A percentile compares a stretch with the other conserved stretches of the same genome.
phyloP scores from a whole-genome alignment of 1,140 invertebrate species.

The Odontomachus brunneus region DNA sequence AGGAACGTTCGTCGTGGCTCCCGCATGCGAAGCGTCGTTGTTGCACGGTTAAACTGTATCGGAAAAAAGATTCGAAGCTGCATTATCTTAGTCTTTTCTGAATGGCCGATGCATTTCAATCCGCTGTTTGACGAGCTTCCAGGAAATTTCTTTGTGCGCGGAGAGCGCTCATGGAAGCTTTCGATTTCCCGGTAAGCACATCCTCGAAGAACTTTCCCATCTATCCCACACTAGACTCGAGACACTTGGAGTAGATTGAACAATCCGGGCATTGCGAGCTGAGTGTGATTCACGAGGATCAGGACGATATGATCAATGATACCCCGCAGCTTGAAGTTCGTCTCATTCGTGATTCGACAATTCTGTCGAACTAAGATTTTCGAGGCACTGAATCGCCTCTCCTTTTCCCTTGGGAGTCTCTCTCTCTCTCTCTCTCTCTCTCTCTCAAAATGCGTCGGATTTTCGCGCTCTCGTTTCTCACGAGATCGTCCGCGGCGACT shows the following conservation, averaged over 20 bases:
- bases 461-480: background rate
- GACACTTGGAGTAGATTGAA: conserved; percentile 70
- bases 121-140: conserved; percentile 34
- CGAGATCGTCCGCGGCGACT: background rate
- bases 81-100: background rate
- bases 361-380: conserved; percentile 25
- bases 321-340: background rate
- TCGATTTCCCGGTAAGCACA: conserved; percentile 58
- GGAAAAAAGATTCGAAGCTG: background rate
- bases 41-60: background rate
- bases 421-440: background rate
- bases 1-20: too few species aligned
- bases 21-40: too few species aligned
- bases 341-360: conserved; percentile 39
- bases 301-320: conserved; percentile 70
- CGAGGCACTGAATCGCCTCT: too few species aligned
- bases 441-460: background rate
- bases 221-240: conserved; percentile 40
- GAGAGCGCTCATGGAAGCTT: conserved; percentile 56
- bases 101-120: conserved; percentile 17
- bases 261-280: conserved; percentile 63
- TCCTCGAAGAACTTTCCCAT: conserved; percentile 51
- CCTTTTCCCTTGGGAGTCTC: too few species aligned
- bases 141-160: conserved; percentile 32
- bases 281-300: conserved; percentile 64